Base-by-base conservation (phyloP, 2,888 invertebrate species). In the Nomada ferruginata region DNA sequence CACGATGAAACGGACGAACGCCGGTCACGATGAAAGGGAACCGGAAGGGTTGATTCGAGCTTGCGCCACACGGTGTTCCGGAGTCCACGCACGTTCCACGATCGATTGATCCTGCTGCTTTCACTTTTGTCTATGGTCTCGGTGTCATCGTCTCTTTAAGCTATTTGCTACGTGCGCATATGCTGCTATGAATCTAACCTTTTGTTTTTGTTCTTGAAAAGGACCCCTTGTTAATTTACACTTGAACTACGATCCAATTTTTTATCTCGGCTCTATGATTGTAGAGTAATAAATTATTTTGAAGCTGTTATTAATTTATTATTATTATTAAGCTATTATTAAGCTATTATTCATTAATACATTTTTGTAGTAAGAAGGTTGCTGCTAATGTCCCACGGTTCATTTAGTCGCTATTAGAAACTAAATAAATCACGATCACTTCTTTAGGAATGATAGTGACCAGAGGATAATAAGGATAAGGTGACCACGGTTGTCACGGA, bases 61-160 rank as follows among this genome's bases (percentile, higher is more conserved):
- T 83, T 73, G 78, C 74, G 66, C 76, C 78, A 79, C 59, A 20
- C 57, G 81, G 76, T 76, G 79, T 87, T 87, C 75, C 47, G 70
- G 61, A 87, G 75, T 89, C 84, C 74, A 87, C 79, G 85, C 80
- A 85, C 85, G 78, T 87, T 64, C 64, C 64, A 59, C 78, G 80
- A 76, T 82, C 83, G 87, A 88, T 86, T 82, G 87, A 87, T 86
- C 87, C 83, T 79, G 87, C 90, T 89, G 87, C 90, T 89, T 90
- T 90, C 89, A 89, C 89, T 90, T 90, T 90, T 89, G 83, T 78
- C 83, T 86, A 72, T 77, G 84, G 77, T 84, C 72, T 42, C 59
- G 74, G 76, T 85, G 83, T 81, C 85, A 73, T 70, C 71, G 77
- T 57, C 63, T 68, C 53, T 47, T 47, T 15, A 15, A 47, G 36